Base-by-base conservation (phyloP, 2,797 vertebrate genomes). In the Pachyuromys duprasi region DNA sequence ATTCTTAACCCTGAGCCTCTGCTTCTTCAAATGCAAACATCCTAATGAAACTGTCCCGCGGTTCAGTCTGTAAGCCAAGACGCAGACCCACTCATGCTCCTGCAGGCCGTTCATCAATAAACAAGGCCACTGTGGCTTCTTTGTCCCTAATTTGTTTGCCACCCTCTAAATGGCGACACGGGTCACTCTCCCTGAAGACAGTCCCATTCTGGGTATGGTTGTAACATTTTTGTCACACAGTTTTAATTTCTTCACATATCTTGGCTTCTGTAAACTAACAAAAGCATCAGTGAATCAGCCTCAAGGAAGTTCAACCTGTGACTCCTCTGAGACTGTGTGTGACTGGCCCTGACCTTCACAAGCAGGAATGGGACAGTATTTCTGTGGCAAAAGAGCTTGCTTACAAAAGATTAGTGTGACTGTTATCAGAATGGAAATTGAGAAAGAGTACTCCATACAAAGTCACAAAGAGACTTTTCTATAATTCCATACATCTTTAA, bases 111-210 rank as follows among this genome's bases (percentile, higher is more conserved):
- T 94, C 92, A 93, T 86, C 95, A 95, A 90, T 33, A 31, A 63
- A 14, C 20, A 28, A 79, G 39, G 79, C n/a, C 78, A 94, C 94
- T 92, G 65, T 86, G 88, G 78, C 70, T 93, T 90, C 90, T 95
- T 82, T 81, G n/a, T 53, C 96, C 86, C 94, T 95, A 83, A 94
- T 94, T 84, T 93, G 63, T 18, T 93, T 94, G 79, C 87, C 13
- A 63, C 57, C 42, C 11, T 93, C 74, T 60, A 79, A 89, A 63
- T 17, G 89, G 22, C 45, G 82, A 63, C 91, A 6, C 86, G 3
- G 3, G 45, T 76, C 78, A 91, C 90, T 95, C 78, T 94, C 49
- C 57, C 67, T 83, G 36, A 95, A 90, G 87, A 49, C 14, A 63
- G 12, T 63, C 81, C 60, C 24, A 67, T 39, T 49, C 31, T 69